Conservation (phyloP, 2,888 invertebrate species). For the Drosophila hamatofila region DNA sequence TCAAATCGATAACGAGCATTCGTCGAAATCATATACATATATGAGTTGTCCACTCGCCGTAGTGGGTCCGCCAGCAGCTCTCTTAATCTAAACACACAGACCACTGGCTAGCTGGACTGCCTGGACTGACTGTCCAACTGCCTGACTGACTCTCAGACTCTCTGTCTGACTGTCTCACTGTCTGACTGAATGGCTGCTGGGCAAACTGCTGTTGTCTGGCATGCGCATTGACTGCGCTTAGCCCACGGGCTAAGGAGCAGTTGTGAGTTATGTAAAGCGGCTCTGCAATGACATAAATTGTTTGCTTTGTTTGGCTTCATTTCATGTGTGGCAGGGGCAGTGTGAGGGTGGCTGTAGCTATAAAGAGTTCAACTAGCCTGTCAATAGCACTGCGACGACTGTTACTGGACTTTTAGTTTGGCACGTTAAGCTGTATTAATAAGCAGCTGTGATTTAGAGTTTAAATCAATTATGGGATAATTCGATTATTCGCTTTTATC, state of each 20-base stretch:
- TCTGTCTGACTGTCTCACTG: conserved; percentile 3
- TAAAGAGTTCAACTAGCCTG: conserved; percentile 20
- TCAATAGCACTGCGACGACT: conserved; percentile 26
- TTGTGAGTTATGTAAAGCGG: conserved; percentile 80
- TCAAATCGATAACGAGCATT: conserved; percentile 82
- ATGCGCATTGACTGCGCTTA: conserved; percentile 76
- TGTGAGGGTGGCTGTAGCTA: conserved; percentile 34
- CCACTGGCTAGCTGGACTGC: conserved; percentile 19
- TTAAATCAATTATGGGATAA: not conserved
- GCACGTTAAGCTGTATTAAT: not conserved
- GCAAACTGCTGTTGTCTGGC: conserved; percentile 63
- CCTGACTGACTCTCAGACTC: conserved; percentile 6
- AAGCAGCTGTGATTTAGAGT: not conserved
- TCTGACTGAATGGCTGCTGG: not conserved
- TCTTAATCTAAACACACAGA: conserved; percentile 35
- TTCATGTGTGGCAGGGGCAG: conserved; percentile 25
- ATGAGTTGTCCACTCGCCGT: conserved; percentile 64
- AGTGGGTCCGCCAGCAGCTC: conserved; percentile 33
- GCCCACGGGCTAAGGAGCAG: conserved; percentile 67
- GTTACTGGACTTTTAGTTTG: not conserved
- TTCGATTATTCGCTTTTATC: not conserved
- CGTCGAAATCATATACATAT: conserved; percentile 82
- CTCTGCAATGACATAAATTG: conserved; percentile 77
- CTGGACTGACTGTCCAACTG: conserved; percentile 7
- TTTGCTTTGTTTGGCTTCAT: conserved; percentile 63